A percentile compares a stretch with the other conserved stretches of the same genome.
Conservation (phyloP, 2,797 vertebrate genomes). For the Neosalanx taihuensis region DNA sequence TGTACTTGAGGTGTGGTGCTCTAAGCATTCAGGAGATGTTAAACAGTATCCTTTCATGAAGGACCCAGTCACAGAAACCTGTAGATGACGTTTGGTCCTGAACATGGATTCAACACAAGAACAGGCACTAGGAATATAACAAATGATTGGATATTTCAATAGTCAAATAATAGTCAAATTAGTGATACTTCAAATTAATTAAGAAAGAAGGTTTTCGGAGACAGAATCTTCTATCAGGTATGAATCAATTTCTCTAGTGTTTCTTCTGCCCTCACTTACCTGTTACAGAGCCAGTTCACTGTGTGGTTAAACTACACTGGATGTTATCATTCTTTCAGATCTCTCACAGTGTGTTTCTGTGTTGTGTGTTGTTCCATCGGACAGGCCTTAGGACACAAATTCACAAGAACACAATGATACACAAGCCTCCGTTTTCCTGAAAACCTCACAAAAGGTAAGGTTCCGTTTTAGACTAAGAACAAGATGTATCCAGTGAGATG, state of each 20-base stretch:
- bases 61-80: not conserved
- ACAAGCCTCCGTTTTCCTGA: too few species aligned
- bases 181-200: not conserved
- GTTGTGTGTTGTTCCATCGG: too few species aligned
- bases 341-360: too few species aligned
- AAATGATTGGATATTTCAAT: not conserved
- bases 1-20: constrained; percentile 56
- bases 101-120: not conserved
- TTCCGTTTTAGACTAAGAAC: not conserved
- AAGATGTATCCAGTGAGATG: not conserved
- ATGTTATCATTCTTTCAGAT: too few species aligned
- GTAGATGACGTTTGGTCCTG: too few species aligned
- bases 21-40: not conserved
- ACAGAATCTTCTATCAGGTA: not conserved
- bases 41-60: not conserved
- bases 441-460: not conserved
- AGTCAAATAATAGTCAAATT: not conserved
- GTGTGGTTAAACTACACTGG: too few species aligned
- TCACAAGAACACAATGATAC: too few species aligned
- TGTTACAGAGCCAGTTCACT: too few species aligned
- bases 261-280: not conserved
- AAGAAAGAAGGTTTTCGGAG: not conserved
- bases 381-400: too few species aligned
- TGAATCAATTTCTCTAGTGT: not conserved
- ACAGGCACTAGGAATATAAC: too few species aligned